Conservation (phyloP, 2,113 vertebrate species). For the Toxostoma redivivum region DNA sequence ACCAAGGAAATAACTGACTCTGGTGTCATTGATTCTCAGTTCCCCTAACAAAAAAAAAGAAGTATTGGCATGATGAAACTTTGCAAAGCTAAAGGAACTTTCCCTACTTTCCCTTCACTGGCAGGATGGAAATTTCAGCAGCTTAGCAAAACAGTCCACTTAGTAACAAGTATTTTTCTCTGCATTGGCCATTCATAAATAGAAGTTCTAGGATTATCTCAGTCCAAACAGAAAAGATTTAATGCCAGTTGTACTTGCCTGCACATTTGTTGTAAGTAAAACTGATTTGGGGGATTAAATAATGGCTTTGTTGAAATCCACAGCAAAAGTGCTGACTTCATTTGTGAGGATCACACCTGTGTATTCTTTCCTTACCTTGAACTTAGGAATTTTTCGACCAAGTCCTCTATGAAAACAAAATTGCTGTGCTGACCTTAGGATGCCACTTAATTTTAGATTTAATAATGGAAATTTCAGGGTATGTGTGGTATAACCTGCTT, state of each 20-base stretch:
- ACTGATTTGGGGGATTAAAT: not conserved
- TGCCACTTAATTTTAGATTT: not conserved
- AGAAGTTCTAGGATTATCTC: not conserved
- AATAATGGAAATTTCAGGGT: not conserved
- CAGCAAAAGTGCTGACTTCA: not conserved
- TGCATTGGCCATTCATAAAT: not conserved
- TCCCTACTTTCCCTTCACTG: not conserved
- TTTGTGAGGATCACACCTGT: not conserved
- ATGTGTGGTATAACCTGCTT: not conserved
- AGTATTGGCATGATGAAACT: rapidly evolving
- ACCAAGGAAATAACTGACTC: constrained; percentile 9
- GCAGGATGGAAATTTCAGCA: not conserved
- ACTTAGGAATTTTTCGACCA: not conserved
- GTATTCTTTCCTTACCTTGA: not conserved
- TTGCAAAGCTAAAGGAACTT: not conserved
- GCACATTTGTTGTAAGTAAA: not conserved
- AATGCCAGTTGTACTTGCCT: not conserved
- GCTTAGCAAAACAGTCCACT: not conserved
- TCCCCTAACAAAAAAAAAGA: not conserved
- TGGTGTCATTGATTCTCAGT: not conserved
- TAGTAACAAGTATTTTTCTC: not conserved
- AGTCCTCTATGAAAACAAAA: not conserved
- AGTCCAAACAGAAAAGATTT: not conserved
- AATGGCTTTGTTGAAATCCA: not conserved
- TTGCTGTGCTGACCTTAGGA: not conserved